Base-by-base conservation (phyloP, 1,140 invertebrate genomes). In the Hesperophylax magnus region DNA sequence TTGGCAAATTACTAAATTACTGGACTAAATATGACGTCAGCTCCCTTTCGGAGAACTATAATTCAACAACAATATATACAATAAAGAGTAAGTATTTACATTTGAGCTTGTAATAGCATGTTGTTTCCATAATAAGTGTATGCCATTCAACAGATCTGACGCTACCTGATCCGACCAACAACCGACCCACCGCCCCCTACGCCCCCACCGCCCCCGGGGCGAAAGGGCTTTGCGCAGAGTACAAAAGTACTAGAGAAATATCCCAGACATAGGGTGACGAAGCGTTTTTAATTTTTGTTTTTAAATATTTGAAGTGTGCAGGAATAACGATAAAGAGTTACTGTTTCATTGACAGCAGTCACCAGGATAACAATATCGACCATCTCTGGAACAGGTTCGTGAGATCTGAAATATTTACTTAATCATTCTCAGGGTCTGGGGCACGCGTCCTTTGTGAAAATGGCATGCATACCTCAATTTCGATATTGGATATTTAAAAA, bases 81-180 rank as follows among this genome's bases (percentile, higher is more conserved):
- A 65, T 65, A 27, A 18, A 34, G 31, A 69, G 65, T 22, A 20
- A 72, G 22, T 72, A 72, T 72, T 72, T 72, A 72, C 69, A 72
- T 22, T 34, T 56, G 18, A 58, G 72, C 72, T 76, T 76, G 72
- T 60, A 76, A 76, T 76, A 76, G 47, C 72, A 76, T 76, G 72
- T 60, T 58, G 56, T 76, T 76, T 58, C 27, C 39, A 76, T 76
- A 76, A 76, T 76, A 76, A 76, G 72, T 61, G 72, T 60, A 34
- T 27, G 27, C 72, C 54, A 76, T 61, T 76, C 72, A 76, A 76
- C 72, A 76, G 72, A 76, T 76, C 60, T 58, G 72, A 58, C 72
- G 34, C 54, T 61, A 76, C 72, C 60, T 76, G 72, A 76, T 76
- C 24, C 39, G 39, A 39, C 39, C 39, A 14, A 47, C 39, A 11